Evolutionary conservation across 1,140 invertebrate genomes (phyloP).

Genomic region (Drosophila prosaltans): DNA sequence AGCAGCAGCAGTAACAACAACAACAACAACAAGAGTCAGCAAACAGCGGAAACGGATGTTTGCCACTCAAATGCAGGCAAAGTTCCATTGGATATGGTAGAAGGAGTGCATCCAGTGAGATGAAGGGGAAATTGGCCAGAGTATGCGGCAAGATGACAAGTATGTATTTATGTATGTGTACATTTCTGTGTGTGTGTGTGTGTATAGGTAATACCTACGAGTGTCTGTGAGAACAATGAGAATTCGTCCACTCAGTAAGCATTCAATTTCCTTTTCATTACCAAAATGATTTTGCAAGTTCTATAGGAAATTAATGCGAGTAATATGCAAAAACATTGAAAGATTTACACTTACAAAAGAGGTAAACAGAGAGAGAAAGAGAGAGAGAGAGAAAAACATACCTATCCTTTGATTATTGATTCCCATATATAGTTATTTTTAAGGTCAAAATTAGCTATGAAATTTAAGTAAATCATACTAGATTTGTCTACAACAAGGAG

Average conservation of each 20-base stretch:
- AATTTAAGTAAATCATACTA: no score
- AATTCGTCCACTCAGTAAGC: constrained; percentile 21
- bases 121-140: background rate
- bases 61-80: constrained; percentile 57
- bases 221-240: constrained; percentile 10
- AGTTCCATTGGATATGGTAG: constrained; percentile 5
- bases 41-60: constrained; percentile 60
- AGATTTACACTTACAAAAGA: background rate
- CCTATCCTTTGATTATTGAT: no score
- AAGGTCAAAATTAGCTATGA: no score
- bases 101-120: constrained; percentile 15
- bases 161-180: background rate
- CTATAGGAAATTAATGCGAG: constrained; percentile 56
- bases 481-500: no score
- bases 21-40: constrained; percentile 12
- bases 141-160: background rate
- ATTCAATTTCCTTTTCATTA: constrained; percentile 66
- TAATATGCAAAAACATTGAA: constrained; percentile 45
- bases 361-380: background rate
- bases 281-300: constrained; percentile 54
- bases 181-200: background rate
- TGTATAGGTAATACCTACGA: constrained; percentile 3
- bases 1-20: constrained; percentile 30
- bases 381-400: no score
- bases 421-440: no score